phyloP scores from a whole-genome alignment of 2,888 invertebrate species.

The Tipula helvola region DNA sequence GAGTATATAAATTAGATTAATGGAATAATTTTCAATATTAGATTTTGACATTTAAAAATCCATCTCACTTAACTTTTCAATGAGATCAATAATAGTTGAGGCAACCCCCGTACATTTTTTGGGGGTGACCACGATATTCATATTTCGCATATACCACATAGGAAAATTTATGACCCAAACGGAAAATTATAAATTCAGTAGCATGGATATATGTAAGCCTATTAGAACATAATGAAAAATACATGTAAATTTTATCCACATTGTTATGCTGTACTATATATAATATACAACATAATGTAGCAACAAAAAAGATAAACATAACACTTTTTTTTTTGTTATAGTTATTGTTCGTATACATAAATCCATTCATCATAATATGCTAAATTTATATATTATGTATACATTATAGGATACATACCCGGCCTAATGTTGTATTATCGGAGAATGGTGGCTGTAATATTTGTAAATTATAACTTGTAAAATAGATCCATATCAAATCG shows the following conservation, averaged over 20 bases:
- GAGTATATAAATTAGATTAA: not conserved
- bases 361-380: not conserved
- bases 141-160: not conserved
- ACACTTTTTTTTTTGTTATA: not conserved
- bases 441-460: slow-evolving; percentile 51
- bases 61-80: no score
- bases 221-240: not conserved
- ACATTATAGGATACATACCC: slow-evolving; percentile 27
- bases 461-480: slow-evolving; percentile 71
- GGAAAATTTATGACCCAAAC: not conserved
- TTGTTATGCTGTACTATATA: not conserved
- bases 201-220: not conserved
- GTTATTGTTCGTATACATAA: not conserved
- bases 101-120: no score
- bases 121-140: not conserved
- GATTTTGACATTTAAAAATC: not conserved
- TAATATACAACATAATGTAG: not conserved
- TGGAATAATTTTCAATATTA: not conserved
- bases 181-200: not conserved
- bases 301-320: not conserved
- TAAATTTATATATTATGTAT: not conserved
- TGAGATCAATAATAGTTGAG: no score
- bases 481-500: slow-evolving; percentile 78
- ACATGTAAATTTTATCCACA: not conserved
- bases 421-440: slow-evolving; percentile 38